phyloP scores from a whole-genome alignment of 2,888 invertebrate genomes.

The Eurytoma adleriae region DNA sequence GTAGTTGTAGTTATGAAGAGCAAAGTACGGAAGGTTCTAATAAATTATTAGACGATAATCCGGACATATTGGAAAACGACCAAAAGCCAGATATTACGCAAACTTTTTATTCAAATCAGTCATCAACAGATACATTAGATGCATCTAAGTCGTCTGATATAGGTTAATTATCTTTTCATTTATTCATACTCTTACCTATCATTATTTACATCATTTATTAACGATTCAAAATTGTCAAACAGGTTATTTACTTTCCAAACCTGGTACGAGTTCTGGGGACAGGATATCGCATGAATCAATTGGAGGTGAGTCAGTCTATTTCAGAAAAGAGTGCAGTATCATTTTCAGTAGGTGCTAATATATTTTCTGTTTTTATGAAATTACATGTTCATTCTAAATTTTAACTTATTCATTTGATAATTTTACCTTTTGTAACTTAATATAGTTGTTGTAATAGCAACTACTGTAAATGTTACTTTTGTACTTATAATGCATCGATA shows the following conservation, averaged over 20 bases:
- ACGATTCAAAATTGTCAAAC: conserved; percentile 31
- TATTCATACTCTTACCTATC: not conserved
- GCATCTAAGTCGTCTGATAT: conserved; percentile 70
- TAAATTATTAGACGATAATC: conserved; percentile 69
- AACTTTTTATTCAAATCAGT: conserved; percentile 73
- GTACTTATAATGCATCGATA: conserved; percentile 36
- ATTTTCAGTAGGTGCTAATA: conserved; percentile 44
- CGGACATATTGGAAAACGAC: conserved; percentile 70
- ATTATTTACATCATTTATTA: conserved; percentile 3
- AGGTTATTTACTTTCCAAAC: conserved; percentile 75
- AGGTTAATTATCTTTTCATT: conserved; percentile 61
- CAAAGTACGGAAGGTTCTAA: conserved; percentile 71
- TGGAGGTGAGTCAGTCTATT: conserved; percentile 53
- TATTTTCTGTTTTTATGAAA: conserved; percentile 6
- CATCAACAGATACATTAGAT: conserved; percentile 69
- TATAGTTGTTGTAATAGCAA: conserved; percentile 22
- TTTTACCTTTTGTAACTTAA: not conserved
- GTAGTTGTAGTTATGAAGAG: conserved; percentile 75
- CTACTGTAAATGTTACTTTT: conserved; percentile 36
- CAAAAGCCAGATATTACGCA: conserved; percentile 74
- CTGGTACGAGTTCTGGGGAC: conserved; percentile 73
- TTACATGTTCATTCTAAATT: not conserved
- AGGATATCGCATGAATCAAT: conserved; percentile 73
- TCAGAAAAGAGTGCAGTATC: conserved; percentile 17
- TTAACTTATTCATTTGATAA: not conserved